Evolutionary conservation across 2,797 vertebrate species (phyloP), one percentile per base, ranked within the genome.

Genomic region (Chanos chanos): DNA sequence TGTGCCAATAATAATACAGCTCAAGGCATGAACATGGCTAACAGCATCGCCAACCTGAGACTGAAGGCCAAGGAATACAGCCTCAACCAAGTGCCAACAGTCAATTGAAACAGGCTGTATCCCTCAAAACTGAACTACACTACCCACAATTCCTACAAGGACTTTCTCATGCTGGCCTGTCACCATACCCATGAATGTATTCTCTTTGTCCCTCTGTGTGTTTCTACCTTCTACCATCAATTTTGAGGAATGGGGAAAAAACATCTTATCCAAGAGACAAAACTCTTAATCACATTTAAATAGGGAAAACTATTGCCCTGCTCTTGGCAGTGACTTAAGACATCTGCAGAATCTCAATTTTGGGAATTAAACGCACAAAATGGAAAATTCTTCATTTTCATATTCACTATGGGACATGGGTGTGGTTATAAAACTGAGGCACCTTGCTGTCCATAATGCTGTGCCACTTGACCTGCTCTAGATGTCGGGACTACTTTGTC

Each of bases 51-150:
- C 83, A 98, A 97, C 91, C 93, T 99, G 90, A 93, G 96, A 88
- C 94, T 98, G 80, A 99, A 99, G 86, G 96, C 96, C 88, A 99
- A 99, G 86, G 96, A 99, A 85, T 98, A 98, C 91, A 98, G 96
- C 93, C 89, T 99, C 91, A 97, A 96, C 89, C 96, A 98, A 84
- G 95, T 97, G 86, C 94, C 95, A 78, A 99, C 96, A 60, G 96
- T 98, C 89, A 98, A 97, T 92, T 98, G 91, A 94, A 68, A 67
- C 16, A 36, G 47, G 49, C 43, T 61, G 55, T 30, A 52, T 39
- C 7, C n/a, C 22, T 2, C 21, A 15, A 2, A 18, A 15, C 8
- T 21, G 36, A 22, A 18, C 15, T 1, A 2, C 28, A 12, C 28
- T 12, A 39, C 36, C 19, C 2, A 5, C 3, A 3, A 30, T 15